These are phyloP conservation scores for Zapornia atra DNA, from an alignment of 2,113 vertebrate species.

Conservation along the genomic window DNA sequence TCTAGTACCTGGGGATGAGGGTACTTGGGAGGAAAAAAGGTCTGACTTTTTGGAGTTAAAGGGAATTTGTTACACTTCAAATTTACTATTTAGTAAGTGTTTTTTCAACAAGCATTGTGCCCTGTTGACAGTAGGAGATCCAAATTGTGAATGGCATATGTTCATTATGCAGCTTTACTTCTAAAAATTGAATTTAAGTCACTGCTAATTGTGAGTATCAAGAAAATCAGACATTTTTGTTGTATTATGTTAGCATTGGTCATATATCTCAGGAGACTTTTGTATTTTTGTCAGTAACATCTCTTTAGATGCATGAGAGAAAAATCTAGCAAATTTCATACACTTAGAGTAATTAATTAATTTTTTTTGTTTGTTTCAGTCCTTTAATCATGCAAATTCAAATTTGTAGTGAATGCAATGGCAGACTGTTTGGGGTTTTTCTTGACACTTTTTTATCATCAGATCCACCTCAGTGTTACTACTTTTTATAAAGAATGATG, in stretches of 20 bases:
- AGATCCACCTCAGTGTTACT: neutral
- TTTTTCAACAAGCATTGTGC: accelerated
- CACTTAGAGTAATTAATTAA: neutral
- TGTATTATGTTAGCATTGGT: neutral
- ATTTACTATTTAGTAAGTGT: neutral
- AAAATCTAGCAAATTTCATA: neutral
- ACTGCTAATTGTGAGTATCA: neutral
- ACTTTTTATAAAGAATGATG: neutral
- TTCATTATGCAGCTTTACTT: neutral
- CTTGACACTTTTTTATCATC: neutral
- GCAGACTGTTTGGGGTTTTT: neutral
- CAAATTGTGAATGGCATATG: neutral
- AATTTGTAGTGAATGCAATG: neutral
- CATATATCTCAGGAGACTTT: neutral
- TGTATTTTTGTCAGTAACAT: neutral
- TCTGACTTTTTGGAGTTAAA: neutral
- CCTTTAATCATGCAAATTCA: neutral
- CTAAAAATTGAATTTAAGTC: neutral
- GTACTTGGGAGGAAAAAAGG: neutral
- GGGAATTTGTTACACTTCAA: neutral
- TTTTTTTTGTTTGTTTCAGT: neutral
- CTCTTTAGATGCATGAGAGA: neutral
- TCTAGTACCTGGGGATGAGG: accelerated
- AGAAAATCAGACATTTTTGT: neutral
- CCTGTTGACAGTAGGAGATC: neutral